Percentiles rank a stretch among this genome's conserved stretches.
These are phyloP conservation scores for Sarcophaga bullata DNA, from an alignment of 1,140 invertebrate species.

Conservation along the genomic window DNA sequence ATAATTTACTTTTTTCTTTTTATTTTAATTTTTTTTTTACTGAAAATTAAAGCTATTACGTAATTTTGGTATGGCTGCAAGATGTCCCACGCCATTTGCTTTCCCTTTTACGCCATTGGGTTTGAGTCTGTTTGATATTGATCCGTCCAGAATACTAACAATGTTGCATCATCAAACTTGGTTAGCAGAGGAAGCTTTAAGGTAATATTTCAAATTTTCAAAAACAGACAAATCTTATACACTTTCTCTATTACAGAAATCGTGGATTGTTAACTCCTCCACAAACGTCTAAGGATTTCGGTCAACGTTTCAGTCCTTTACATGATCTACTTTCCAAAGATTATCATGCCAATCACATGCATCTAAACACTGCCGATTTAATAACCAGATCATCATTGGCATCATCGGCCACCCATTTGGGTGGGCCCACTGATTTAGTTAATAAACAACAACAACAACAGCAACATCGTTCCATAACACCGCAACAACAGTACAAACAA, in stretches of 20 bases:
- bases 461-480: slow-evolving; percentile 49
- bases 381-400: slow-evolving; percentile 35
- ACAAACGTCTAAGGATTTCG: slow-evolving; percentile 59
- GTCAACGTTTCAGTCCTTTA: slow-evolving; percentile 60
- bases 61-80: slow-evolving; percentile 52
- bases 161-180: slow-evolving; percentile 64
- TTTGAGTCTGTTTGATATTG: slow-evolving; percentile 63
- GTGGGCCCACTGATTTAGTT: slow-evolving; percentile 38
- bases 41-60: slow-evolving; percentile 52
- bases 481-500: slow-evolving; percentile 43
- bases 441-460: slow-evolving; percentile 32
- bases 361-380: slow-evolving; percentile 55
- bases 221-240: neutral
- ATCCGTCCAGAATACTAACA: slow-evolving; percentile 65
- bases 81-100: slow-evolving; percentile 62
- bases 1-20: neutral
- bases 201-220: slow-evolving; percentile 48
- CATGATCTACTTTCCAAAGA: slow-evolving; percentile 58
- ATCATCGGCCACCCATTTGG: slow-evolving; percentile 20
- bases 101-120: slow-evolving; percentile 64
- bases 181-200: slow-evolving; percentile 63
- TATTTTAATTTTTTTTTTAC: slow-evolving; percentile 15
- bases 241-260: slow-evolving; percentile 49
- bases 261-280: slow-evolving; percentile 56
- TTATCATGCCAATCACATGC: slow-evolving; percentile 43